Base-by-base conservation (phyloP, 2,888 invertebrate species). In the Netelia virgata region DNA sequence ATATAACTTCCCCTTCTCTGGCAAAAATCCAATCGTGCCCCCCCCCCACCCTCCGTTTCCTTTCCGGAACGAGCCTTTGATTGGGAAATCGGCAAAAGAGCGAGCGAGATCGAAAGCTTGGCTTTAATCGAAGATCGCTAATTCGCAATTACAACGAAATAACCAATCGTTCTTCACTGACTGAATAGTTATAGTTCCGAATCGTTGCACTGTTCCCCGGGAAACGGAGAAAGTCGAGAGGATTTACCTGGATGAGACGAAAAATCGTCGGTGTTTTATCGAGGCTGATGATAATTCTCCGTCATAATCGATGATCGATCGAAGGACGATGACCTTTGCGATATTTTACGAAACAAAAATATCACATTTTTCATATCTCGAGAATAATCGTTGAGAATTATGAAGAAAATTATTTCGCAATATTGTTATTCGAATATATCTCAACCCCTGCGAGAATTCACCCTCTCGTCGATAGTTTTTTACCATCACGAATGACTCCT, bases 31-130 rank as follows among this genome's bases (percentile, higher is more conserved):
- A 88, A 89, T 89, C 85, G 83, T 84, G 20, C 70, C 55, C 76
- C 55, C 55, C 66, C 23, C 23, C 23, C 23, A 63, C 47, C 75
- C 57, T 68, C 66, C 86, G 83, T 84, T 88, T 89, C 89, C 88
- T 89, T 85, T 76, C 79, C 85, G 86, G 83, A 88, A 90, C 86
- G 88, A 89, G 77, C 64, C 85, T 83, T 86, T 87, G 87, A 90
- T 88, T 89, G 89, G 80, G 69, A 78, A 84, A 53, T 78, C 68
- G 76, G 75, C 72, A 57, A 84, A 53, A 82, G 68, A 69, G 82
- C 59, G 14, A 63, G 69, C 57, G 61, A 68, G 50, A 75, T 20
- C 23, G 47, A 61, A 43, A 55, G 53, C 76, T 59, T 61, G 66
- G 41, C 83, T 84, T 86, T 87, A 87, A 88, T 85, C 77, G 86